Conservation (phyloP, 2,888 invertebrate genomes). For the Quadroppia sp. region DNA sequence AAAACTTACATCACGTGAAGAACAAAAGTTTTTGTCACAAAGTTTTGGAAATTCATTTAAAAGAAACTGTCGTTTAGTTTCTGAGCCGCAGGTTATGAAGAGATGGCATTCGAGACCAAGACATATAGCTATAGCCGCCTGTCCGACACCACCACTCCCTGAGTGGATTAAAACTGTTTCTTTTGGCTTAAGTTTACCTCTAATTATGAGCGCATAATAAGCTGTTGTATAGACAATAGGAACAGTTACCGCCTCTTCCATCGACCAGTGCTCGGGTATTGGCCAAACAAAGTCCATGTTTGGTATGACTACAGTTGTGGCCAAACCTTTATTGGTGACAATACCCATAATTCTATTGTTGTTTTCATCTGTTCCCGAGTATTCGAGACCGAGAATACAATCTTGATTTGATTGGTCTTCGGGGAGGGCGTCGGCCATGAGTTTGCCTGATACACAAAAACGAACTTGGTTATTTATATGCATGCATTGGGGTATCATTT, state of each 20-base stretch:
- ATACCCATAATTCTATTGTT: conserved; percentile 53
- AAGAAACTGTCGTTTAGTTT: conserved; percentile 80
- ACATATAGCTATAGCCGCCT: conserved; percentile 91
- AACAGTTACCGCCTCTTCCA: conserved; percentile 55
- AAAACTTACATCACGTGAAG: conserved; percentile 74
- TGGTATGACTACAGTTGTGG: conserved; percentile 55
- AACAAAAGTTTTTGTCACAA: conserved; percentile 68
- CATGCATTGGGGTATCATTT: background rate
- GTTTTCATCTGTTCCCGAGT: conserved; percentile 50
- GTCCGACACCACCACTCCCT: conserved; percentile 92
- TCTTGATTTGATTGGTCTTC: conserved; percentile 61
- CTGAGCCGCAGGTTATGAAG: conserved; percentile 75
- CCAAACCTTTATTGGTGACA: conserved; percentile 54
- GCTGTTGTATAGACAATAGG: conserved; percentile 56
- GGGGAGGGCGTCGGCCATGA: conserved; percentile 95
- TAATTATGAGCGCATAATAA: conserved; percentile 57
- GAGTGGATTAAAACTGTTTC: conserved; percentile 81
- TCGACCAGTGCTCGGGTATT: conserved; percentile 53
- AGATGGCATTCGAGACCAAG: conserved; percentile 80
- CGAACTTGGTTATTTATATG: background rate
- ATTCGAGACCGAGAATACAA: conserved; percentile 48
- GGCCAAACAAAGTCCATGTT: conserved; percentile 63
- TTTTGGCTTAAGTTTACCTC: conserved; percentile 54
- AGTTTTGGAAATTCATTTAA: conserved; percentile 57
- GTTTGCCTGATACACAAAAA: conserved; percentile 58